Base-by-base conservation (phyloP, 2,888 invertebrate species). In the Epinotia brunnichana region DNA sequence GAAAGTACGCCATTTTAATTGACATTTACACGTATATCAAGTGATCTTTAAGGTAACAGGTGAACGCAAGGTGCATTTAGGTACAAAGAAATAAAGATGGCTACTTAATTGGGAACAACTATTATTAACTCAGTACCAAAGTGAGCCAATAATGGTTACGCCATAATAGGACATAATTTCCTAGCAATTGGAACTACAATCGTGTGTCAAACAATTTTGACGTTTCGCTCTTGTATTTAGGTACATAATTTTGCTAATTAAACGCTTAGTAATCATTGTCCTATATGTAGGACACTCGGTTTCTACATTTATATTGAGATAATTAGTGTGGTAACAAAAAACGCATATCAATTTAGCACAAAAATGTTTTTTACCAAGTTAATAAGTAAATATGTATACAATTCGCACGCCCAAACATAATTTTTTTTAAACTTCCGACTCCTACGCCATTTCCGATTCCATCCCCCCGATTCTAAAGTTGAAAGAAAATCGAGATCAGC, bases 401-500 rank as follows among this genome's bases (percentile, higher is more conserved):
- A 70, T 62, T 70, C 62, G 62, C 69, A 70, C 69, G 57, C 57
- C 39, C 51, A 21, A 41, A 44, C 41, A 24, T 24, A 61, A 10
- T 59, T 76, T 57, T 70, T 72, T 60, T 35, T 11, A 54, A 29
- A 74, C 75, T 76, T 80, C 78, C 78, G 78, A 78, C 76, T 77
- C 75, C 48, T 29, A 76, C 75, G 75, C 75, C 67, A 78, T 77
- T 76, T 79, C 81, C 79, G 77, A 71, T 74, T 76, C 19, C 29
- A 62, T 71, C 68, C 59, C 59, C 74, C 74, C 41, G 19, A 75
- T 76, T 79, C 73, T 62, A 63, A 75, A 75, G 7, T 59, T 68
- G 48, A 76, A 78, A 79, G 78, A 64, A 54, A 64, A 66, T 21
- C 73, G 73, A 76, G 79, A 75, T 70, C 73, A 41, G 39, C 85